Evolutionary conservation across 2,797 vertebrate species (phyloP), one percentile per base, ranked within the genome.

Genomic region (Dermochelys coriacea): DNA sequence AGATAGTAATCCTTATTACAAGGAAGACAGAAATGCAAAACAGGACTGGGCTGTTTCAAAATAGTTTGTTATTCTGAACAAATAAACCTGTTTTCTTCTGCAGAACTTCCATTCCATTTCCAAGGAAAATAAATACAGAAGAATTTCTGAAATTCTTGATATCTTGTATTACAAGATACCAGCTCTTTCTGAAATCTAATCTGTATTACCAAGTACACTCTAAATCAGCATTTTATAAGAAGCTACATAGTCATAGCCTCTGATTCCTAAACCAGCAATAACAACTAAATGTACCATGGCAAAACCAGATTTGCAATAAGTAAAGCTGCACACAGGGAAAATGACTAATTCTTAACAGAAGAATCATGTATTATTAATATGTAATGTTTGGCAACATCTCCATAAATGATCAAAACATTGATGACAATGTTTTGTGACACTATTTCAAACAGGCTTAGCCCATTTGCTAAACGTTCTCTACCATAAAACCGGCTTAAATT

Each of bases 391-490:
- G 45, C 25, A 75, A 75, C 21, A 45, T 23, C 71, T 75, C 45
- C 27, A 14, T 47, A 80, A 37, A 68, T n/a, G 9, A 86, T 92
- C 95, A 94, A 90, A 97, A 95, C 91, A 96, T 89, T 68, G 80
- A 1, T 74, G 82, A 85, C 19, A n/a, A n/a, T 23, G 47, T 92
- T 86, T 81, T 90, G 23, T 92, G 90, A 94, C 79, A 96, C 54
- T 59, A 45, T 50, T 41, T 41, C 21, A 93, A 93, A 96, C 34
- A 85, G 81, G 54, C 54, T 82, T 80, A 61, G 77, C 19, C 59
- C 95, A 82, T 47, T 88, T 51, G 81, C 92, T 71, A 54, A 77
- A 93, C 68, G 68, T 84, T 21, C 19, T 52, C 61, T 75, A 93
- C 90, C 75, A 92, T 15, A 93, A 90, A 96, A 82, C 89, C 82